Evolutionary conservation across 30 jellyfish, hydroid and myxozoan genomes (phyloP).

Genomic region (Aurelia aurita complex sp. Pacific): DNA sequence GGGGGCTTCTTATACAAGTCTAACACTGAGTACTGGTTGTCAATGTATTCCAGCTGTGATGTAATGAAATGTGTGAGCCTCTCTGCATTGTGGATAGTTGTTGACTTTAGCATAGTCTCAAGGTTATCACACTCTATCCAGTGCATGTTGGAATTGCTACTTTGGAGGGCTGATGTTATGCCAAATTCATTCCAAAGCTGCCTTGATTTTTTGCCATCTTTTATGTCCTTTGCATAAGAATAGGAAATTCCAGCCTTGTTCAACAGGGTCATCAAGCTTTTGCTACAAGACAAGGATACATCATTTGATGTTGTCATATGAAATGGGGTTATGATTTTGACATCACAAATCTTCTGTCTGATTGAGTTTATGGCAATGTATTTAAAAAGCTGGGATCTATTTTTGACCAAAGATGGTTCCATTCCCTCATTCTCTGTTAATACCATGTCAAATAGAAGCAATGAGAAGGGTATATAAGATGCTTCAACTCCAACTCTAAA

Average conservation of each 20-base stretch:
- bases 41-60: neutral
- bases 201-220: conserved; percentile 7
- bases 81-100: conserved; percentile 21
- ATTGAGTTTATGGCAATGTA: conserved; percentile 1
- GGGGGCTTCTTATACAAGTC: neutral
- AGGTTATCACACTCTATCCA: conserved; percentile 23
- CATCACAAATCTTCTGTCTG: conserved; percentile 2
- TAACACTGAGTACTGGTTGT: neutral
- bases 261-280: neutral
- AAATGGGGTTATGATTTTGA: conserved; percentile 1
- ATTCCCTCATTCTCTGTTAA: neutral
- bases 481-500: neutral
- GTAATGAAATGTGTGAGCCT: conserved; percentile 15
- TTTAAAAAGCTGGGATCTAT: neutral
- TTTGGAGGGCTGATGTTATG: neutral
- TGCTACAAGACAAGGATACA: conserved; percentile 19
- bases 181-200: conserved; percentile 10
- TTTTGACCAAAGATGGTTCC: neutral
- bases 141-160: neutral
- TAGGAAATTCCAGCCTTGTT: conserved; percentile 1
- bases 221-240: conserved; percentile 15
- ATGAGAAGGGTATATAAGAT: neutral
- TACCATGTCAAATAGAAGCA: neutral
- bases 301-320: conserved; percentile 9
- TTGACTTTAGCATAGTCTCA: conserved; percentile 23